These are phyloP conservation scores for Hypotaenidia philippensis DNA, from an alignment of 2,797 vertebrate species.

Conservation along the genomic window DNA sequence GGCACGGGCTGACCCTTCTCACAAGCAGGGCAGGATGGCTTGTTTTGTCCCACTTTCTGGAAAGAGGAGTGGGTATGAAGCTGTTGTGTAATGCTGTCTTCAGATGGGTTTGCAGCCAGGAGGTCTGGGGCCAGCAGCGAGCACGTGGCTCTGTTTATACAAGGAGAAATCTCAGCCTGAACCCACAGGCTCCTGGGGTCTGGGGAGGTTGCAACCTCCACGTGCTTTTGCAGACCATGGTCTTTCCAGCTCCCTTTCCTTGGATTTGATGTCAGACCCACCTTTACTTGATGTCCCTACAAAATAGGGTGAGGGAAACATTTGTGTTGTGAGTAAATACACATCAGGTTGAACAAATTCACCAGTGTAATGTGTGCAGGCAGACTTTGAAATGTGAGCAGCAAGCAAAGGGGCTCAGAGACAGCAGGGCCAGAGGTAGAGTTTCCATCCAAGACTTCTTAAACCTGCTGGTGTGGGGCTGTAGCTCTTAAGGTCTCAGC, in stretches of 20 bases:
- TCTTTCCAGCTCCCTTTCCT: neutral
- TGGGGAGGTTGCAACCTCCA: neutral
- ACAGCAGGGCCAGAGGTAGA: neutral
- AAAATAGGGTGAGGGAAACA: neutral
- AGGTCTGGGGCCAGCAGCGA: neutral
- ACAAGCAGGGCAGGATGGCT: neutral
- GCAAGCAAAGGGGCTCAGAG: neutral
- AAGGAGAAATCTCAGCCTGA: neutral
- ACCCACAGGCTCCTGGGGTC: neutral
- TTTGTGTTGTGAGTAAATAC: neutral
- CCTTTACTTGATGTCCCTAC: neutral
- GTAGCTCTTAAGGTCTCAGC: neutral
- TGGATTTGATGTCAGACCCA: neutral
- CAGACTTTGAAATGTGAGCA: neutral
- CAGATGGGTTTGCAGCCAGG: neutral
- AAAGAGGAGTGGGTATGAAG: neutral
- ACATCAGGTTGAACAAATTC: neutral
- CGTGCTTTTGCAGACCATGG: fast-evolving
- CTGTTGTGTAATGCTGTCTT: neutral
- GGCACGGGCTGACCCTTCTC: neutral
- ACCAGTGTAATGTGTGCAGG: neutral
- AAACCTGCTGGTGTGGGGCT: neutral
- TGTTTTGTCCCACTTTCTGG: neutral
- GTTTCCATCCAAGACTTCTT: neutral
- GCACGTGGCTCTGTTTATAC: neutral